Percentiles rank a stretch among this genome's conserved stretches.
Conservation (phyloP, 1,140 invertebrate genomes). For the Cryptotermes secundus region DNA sequence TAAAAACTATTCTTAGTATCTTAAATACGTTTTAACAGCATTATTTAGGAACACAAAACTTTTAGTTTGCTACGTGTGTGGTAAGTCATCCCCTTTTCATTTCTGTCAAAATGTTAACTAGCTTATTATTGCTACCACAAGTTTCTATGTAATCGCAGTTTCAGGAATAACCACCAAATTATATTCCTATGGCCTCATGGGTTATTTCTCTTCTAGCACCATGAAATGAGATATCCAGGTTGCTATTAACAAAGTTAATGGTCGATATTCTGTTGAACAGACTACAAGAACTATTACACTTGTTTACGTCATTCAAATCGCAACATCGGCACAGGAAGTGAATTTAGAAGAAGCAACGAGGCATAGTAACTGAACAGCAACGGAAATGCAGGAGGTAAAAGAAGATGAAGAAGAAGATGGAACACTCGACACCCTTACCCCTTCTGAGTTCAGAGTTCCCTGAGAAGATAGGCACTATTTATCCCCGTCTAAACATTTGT, state of each 20-base stretch:
- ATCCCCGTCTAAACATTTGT: slow-evolving; percentile 27
- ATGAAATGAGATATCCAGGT: no score
- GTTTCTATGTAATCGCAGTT: no score
- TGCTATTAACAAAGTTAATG: background rate
- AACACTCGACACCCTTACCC: background rate
- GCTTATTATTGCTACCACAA: no score
- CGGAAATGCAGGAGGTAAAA: background rate
- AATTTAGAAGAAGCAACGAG: background rate
- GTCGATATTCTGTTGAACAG: background rate
- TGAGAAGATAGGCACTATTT: slow-evolving; percentile 27
- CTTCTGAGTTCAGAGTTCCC: background rate
- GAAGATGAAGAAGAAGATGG: background rate
- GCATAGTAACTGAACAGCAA: background rate
- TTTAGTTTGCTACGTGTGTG: no score
- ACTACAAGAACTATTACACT: background rate
- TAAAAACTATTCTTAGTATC: no score
- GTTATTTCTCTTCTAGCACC: no score
- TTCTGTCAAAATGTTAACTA: no score
- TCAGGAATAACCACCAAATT: no score
- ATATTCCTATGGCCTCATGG: no score
- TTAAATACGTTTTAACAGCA: no score
- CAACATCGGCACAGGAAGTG: background rate
- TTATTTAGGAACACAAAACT: no score
- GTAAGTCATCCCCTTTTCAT: no score
- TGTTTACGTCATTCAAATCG: background rate